Evolutionary conservation across 2,888 invertebrate species (phyloP), one percentile per base, ranked within the genome.

Genomic region (Pegoplata infirma): DNA sequence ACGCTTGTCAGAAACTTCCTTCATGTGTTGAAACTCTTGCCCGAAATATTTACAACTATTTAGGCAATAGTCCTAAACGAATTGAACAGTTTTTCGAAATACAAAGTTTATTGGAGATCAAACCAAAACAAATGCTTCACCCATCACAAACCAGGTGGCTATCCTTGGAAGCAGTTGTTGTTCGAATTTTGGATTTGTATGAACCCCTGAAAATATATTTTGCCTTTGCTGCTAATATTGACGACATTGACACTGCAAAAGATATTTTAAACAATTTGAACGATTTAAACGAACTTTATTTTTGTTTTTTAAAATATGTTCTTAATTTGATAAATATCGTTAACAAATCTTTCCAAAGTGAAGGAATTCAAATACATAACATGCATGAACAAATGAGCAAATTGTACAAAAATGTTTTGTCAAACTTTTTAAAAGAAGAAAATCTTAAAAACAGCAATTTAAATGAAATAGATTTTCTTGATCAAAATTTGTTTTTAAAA

Each of bases 41-140:
- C 4, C 6, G 28, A 6, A 46, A 59, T 14, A 16, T 63, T 21
- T 63, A 63, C 14, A 63, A 23, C 36, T 64, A 64, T 16, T 7
- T 51, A 28, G 51, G 8, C 6, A 64, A 64, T 36, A 64, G 36
- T 6, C 49, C 63, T 21, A 51, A 63, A 47, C 49, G 63, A 5
- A 63, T 19, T 36, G 10, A 17, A 0, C 14, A 63, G 49, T 63
- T 63, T 23, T 19, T 49, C 14, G 36, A 19, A 32, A 17, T 63
- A 3, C 19, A 19, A 63, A 21, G 4, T 19, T 36, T 17, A 32
- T 63, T 5, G 63, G 51, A 40, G 28, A 49, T 23, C 36, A 19
- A 51, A 63, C 23, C 23, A 47, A 44, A 17, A 46, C 47, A 63
- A 36, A 49, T 47, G n/a, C 7, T 32, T 12, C 61, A 32, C 4